These are phyloP conservation scores for Lordiphosa stackelbergi DNA, from an alignment of 1,140 invertebrate species.

Conservation along the genomic window DNA sequence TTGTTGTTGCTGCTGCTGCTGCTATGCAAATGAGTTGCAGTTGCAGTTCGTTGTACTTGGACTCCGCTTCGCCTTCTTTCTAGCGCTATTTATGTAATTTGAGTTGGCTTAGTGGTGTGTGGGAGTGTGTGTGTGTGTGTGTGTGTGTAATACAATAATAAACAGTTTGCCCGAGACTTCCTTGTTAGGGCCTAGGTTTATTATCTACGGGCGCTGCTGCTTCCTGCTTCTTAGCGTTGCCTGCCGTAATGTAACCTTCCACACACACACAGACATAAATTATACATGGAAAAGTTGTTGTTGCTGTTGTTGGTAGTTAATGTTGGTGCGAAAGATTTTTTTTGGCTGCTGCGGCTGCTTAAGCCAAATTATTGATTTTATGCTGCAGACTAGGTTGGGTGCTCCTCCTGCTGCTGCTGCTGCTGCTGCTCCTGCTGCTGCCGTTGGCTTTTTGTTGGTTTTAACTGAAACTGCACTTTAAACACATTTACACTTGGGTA, in stretches of 20 bases:
- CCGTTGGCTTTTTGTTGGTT: constrained; percentile 24
- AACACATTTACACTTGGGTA: constrained; percentile 31
- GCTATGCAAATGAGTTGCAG: constrained; percentile 49
- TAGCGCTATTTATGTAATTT: constrained; percentile 67
- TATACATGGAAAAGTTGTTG: constrained; percentile 15
- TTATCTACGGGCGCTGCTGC: constrained; percentile 22
- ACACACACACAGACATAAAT: not conserved
- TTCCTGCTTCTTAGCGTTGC: constrained; percentile 60
- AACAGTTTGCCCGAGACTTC: constrained; percentile 54
- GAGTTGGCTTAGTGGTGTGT: constrained; percentile 33
- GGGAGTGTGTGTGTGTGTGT: constrained; percentile 3
- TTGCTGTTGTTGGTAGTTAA: constrained; percentile 50
- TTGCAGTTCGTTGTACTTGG: constrained; percentile 68
- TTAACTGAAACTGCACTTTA: constrained; percentile 49
- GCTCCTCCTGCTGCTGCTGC: constrained; percentile 21
- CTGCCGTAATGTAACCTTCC: constrained; percentile 8
- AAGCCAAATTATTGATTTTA: constrained; percentile 73
- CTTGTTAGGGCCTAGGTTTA: constrained; percentile 33
- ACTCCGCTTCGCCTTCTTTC: constrained; percentile 27
- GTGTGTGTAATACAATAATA: constrained; percentile 60
- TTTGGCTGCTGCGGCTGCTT: constrained; percentile 54
- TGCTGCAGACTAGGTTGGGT: constrained; percentile 36
- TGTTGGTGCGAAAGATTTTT: constrained; percentile 41
- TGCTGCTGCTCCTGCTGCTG: constrained; percentile 16
- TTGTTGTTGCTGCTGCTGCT: constrained; percentile 21